Percentiles rank a stretch among this genome's conserved stretches.
Conservation (phyloP, 1,140 invertebrate species). For the Venturia canescens region DNA sequence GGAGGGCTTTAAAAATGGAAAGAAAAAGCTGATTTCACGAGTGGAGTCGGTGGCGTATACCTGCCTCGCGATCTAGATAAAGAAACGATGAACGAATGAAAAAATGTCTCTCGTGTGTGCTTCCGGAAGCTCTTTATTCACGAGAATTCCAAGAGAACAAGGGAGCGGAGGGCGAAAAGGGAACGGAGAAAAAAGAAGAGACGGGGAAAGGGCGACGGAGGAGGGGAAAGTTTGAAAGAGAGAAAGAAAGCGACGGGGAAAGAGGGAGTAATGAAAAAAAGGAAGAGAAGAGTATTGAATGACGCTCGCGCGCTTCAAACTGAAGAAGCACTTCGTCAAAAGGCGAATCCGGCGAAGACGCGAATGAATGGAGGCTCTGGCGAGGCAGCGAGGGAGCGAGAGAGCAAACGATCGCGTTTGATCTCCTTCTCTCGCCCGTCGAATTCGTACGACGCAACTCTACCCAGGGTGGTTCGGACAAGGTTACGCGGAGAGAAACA, state of each 20-base stretch:
- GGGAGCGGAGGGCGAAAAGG: neutral
- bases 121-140: conserved; percentile 47
- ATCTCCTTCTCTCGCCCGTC: neutral
- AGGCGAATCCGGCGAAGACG: conserved; percentile 70
- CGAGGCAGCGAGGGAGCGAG: neutral
- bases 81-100: neutral
- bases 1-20: neutral
- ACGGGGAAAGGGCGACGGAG: neutral
- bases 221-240: neutral
- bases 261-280: conserved; percentile 1
- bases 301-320: conserved; percentile 69
- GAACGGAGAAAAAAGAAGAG: conserved; percentile 5
- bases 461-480: conserved; percentile 37
- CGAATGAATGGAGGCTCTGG: conserved; percentile 64
- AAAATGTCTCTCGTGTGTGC: conserved; percentile 33
- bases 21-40: conserved; percentile 34
- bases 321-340: conserved; percentile 77
- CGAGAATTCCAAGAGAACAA: neutral
- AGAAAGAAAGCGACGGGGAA: neutral
- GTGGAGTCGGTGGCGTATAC: conserved; percentile 40
- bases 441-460: neutral
- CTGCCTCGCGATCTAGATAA: conserved; percentile 38
- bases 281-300: conserved; percentile 65
- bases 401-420: neutral
- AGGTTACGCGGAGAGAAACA: conserved; percentile 24